These are phyloP conservation scores for Anas capensis DNA, from an alignment of 2,797 vertebrate genomes.

Conservation along the genomic window DNA sequence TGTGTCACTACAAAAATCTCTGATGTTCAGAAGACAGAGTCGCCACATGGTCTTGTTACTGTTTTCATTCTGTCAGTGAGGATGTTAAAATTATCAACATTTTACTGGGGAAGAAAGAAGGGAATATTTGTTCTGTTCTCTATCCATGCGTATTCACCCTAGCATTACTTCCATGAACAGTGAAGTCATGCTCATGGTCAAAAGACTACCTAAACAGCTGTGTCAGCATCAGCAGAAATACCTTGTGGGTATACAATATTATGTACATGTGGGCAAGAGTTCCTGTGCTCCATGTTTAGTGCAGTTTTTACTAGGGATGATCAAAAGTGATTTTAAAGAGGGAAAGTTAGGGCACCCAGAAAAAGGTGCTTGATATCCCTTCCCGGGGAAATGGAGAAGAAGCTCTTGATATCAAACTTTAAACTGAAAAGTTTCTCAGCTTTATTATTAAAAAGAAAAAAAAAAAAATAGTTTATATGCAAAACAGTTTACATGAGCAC, in stretches of 20 bases:
- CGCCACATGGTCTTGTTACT: accelerated
- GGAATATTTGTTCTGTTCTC: background rate
- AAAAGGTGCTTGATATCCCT: background rate
- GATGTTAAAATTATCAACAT: background rate
- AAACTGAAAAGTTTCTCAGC: background rate
- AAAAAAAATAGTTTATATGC: background rate
- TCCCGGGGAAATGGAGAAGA: background rate
- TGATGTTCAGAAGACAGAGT: background rate
- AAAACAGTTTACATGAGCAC: background rate
- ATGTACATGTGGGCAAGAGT: background rate
- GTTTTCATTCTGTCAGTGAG: background rate
- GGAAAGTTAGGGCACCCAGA: background rate
- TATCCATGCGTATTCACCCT: background rate
- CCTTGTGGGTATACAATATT: background rate
- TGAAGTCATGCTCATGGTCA: background rate
- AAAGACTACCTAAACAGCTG: background rate
- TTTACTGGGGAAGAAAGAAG: background rate
- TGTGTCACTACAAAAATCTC: background rate
- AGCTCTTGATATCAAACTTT: background rate
- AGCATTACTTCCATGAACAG: background rate
- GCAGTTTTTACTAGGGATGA: background rate
- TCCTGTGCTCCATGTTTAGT: background rate
- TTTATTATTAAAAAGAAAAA: background rate
- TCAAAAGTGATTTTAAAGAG: background rate
- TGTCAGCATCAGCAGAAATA: background rate